These are phyloP conservation scores for Ciconia nigra DNA, from an alignment of 2,797 vertebrate species.

Conservation along the genomic window DNA sequence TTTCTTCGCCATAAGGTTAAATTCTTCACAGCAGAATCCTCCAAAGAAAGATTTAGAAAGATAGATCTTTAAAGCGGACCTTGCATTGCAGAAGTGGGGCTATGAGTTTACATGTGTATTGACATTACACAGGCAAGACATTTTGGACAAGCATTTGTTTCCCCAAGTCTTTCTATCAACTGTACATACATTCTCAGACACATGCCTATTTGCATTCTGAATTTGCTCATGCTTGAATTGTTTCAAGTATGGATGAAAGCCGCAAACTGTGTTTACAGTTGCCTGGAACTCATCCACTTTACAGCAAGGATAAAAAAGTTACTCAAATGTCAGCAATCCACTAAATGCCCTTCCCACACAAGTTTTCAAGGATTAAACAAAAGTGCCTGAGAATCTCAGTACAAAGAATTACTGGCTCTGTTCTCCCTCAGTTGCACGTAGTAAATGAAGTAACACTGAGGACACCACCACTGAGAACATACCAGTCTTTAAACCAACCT, in stretches of 20 bases:
- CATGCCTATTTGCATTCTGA: not conserved
- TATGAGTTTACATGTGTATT: not conserved
- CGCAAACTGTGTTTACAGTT: constrained; percentile 10
- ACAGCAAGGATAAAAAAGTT: constrained; percentile 21
- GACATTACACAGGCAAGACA: not conserved
- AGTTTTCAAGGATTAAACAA: constrained; percentile 37
- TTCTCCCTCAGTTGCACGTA: not conserved
- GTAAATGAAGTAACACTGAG: not conserved
- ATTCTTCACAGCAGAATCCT: not conserved
- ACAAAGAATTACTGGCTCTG: not conserved
- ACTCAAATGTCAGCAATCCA: constrained; percentile 49
- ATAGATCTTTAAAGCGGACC: not conserved
- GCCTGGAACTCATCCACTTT: constrained; percentile 56
- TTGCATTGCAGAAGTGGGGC: not conserved
- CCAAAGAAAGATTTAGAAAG: not conserved
- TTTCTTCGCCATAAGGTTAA: not conserved
- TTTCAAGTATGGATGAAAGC: constrained; percentile 7
- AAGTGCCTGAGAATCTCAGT: constrained; percentile 3
- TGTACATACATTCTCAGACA: not conserved
- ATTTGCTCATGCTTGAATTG: not conserved
- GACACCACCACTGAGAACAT: not conserved
- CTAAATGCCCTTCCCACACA: constrained; percentile 47
- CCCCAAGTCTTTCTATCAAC: not conserved
- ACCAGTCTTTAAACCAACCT: not conserved
- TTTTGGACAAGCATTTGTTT: not conserved